phyloP scores from a whole-genome alignment of 2,888 invertebrate species.

The Thymelicus sylvestris region DNA sequence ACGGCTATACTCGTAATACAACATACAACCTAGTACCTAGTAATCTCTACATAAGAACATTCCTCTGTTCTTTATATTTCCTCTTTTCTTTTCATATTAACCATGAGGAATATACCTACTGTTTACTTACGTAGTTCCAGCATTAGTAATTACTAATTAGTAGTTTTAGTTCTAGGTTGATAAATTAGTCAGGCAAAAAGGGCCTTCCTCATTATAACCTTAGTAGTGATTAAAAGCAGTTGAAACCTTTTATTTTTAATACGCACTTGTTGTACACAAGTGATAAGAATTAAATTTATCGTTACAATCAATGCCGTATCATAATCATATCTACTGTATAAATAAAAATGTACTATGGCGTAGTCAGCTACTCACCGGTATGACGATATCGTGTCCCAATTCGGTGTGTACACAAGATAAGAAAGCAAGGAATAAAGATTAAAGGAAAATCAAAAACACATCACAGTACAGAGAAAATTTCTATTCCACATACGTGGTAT shows the following conservation, averaged over 20 bases:
- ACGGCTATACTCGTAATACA: no score
- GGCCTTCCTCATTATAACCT: no score
- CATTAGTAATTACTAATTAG: no score
- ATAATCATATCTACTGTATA: slow-evolving; percentile 48
- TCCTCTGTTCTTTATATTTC: no score
- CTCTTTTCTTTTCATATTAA: no score
- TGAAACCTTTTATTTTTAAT: slow-evolving; percentile 19
- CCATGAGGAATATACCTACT: no score
- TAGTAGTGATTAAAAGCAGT: not conserved
- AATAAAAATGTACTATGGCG: slow-evolving; percentile 58
- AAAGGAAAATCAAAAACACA: slow-evolving; percentile 63
- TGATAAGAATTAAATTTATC: slow-evolving; percentile 27
- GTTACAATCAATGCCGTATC: slow-evolving; percentile 55
- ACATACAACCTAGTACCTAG: no score
- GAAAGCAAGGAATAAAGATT: slow-evolving; percentile 80
- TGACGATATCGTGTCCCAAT: slow-evolving; percentile 60
- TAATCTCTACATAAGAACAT: no score
- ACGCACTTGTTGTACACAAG: slow-evolving; percentile 2
- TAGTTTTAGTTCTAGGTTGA: no score
- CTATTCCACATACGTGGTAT: slow-evolving; percentile 71
- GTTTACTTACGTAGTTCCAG: no score
- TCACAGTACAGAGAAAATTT: slow-evolving; percentile 81
- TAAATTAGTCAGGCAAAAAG: no score
- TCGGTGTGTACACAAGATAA: slow-evolving; percentile 71
- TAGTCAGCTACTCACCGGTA: slow-evolving; percentile 71